A percentile compares a stretch with the other conserved stretches of the same genome.
phyloP scores from a whole-genome alignment of 2,113 vertebrate genomes.

The Chloebia gouldiae region DNA sequence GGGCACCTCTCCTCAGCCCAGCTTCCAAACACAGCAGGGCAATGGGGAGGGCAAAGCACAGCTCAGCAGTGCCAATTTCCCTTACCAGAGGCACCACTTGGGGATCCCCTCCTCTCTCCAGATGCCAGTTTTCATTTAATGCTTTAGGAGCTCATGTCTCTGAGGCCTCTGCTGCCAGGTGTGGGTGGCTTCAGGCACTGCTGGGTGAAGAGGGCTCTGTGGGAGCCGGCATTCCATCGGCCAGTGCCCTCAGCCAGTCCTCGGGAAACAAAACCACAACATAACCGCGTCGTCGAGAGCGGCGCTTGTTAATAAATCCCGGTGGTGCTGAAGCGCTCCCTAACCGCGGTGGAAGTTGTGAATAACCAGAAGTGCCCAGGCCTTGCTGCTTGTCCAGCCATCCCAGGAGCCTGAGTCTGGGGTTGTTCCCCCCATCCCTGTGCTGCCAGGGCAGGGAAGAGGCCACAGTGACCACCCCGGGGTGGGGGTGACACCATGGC shows the following conservation, averaged over 20 bases:
- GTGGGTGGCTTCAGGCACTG: background rate
- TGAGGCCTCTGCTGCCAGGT: background rate
- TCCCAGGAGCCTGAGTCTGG: accelerated
- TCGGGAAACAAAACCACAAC: background rate
- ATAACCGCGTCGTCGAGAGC: accelerated
- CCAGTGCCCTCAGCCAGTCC: background rate
- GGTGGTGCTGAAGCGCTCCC: accelerated
- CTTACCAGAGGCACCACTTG: accelerated
- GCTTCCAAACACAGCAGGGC: accelerated
- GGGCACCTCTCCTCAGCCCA: background rate
- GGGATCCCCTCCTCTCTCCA: background rate
- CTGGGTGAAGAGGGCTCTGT: background rate
- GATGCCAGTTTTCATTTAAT: background rate
- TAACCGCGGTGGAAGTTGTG: accelerated
- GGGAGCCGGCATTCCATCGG: accelerated
- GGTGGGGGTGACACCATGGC: accelerated
- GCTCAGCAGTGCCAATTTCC: accelerated
- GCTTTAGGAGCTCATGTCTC: background rate
- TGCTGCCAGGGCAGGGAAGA: accelerated
- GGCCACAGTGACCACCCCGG: accelerated
- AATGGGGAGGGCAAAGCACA: accelerated
- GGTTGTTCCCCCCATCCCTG: accelerated
- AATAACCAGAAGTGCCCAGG: background rate
- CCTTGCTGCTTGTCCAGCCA: accelerated
- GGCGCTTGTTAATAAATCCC: background rate